A percentile compares a stretch with the other conserved stretches of the same genome.
Evolutionary conservation across 2,888 invertebrate genomes (phyloP).

Genomic region (Blera fallax): DNA sequence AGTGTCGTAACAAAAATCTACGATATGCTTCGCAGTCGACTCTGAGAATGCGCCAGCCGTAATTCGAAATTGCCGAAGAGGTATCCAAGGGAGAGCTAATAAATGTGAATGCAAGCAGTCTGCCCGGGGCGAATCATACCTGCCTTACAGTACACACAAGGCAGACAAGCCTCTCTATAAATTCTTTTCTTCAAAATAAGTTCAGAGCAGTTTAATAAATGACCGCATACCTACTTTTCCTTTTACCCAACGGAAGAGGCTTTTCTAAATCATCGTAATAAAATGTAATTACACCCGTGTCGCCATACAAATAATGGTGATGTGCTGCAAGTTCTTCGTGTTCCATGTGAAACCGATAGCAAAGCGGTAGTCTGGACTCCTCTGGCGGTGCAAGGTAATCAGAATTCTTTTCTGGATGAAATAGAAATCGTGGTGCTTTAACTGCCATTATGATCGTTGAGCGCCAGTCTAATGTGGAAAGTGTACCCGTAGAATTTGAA

Average conservation of each 20-base stretch:
- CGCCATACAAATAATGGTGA: slow-evolving; percentile 66
- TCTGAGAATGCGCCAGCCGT: not conserved
- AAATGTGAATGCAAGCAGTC: not conserved
- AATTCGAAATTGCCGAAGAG: not conserved
- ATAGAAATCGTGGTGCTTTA: slow-evolving; percentile 63
- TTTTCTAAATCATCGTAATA: slow-evolving; percentile 65
- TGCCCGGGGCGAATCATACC: not conserved
- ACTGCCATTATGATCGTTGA: slow-evolving; percentile 52
- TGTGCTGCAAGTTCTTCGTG: slow-evolving; percentile 24
- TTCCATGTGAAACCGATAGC: slow-evolving; percentile 52
- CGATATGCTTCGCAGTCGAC: not conserved
- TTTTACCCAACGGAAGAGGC: slow-evolving; percentile 46
- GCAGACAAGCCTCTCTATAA: slow-evolving; percentile 22
- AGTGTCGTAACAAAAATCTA: not conserved
- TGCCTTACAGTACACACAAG: not conserved
- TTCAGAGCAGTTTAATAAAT: slow-evolving; percentile 16
- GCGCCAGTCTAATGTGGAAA: slow-evolving; percentile 53
- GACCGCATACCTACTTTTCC: slow-evolving; percentile 30
- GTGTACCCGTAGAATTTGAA: slow-evolving; percentile 43
- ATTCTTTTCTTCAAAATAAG: slow-evolving; percentile 24
- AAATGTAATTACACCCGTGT: slow-evolving; percentile 68
- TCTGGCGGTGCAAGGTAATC: slow-evolving; percentile 21
- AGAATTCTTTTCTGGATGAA: slow-evolving; percentile 52
- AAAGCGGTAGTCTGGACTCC: slow-evolving; percentile 41
- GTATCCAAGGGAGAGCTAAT: not conserved